Percentiles rank a stretch among this genome's conserved stretches.
phyloP scores from a whole-genome alignment of 2,797 vertebrate genomes.

The Ptychadena robeensis region DNA sequence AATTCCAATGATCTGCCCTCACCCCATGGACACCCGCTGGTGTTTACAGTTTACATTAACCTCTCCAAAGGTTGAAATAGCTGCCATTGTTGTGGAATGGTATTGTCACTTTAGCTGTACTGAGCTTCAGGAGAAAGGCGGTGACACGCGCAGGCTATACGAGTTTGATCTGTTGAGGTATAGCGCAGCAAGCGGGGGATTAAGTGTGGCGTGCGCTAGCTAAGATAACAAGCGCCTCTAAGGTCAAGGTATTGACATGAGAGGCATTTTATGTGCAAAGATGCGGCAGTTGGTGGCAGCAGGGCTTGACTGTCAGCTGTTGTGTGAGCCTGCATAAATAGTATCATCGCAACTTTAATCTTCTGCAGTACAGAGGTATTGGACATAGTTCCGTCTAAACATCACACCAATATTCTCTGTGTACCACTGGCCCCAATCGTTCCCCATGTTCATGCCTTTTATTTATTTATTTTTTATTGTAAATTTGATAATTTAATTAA shows the following conservation, averaged over 20 bases:
- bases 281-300: conserved; percentile 81
- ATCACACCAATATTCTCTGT: conserved; percentile 74
- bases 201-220: conserved; percentile 73
- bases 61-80: conserved; percentile 52
- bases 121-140: conserved; percentile 9
- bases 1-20: not conserved
- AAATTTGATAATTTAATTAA: too few species aligned
- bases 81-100: conserved; percentile 54
- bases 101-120: conserved; percentile 35
- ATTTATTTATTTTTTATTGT: not conserved
- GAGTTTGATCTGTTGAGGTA: conserved; percentile 62
- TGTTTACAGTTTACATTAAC: conserved; percentile 59
- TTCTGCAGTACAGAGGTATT: conserved; percentile 80
- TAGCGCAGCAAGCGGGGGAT: conserved; percentile 70
- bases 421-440: conserved; percentile 66
- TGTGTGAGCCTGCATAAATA: conserved; percentile 80
- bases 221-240: conserved; percentile 75
- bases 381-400: conserved; percentile 79
- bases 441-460: too few species aligned
- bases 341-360: conserved; percentile 82
- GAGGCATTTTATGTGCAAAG: conserved; percentile 82
- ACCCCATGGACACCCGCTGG: not conserved
- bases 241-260: conserved; percentile 83
- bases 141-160: conserved; percentile 24
- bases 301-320: conserved; percentile 80